A percentile compares a stretch with the other conserved stretches of the same genome.
Conservation (phyloP, 2,888 invertebrate species). For the Cheilosia urbana region DNA sequence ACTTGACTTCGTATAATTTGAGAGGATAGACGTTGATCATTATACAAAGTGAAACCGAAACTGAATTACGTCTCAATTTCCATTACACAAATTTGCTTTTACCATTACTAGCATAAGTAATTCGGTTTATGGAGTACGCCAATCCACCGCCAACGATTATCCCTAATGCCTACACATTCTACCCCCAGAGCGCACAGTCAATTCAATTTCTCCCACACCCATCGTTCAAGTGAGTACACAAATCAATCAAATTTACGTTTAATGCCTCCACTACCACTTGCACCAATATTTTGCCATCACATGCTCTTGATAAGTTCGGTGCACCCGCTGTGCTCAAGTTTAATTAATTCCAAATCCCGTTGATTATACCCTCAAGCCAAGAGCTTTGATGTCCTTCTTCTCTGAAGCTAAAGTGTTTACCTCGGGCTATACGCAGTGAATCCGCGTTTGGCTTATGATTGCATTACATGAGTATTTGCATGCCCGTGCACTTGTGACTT, state of each 20-base stretch:
- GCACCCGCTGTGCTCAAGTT: conserved; percentile 29
- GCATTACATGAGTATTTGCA: not conserved
- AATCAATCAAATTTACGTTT: conserved; percentile 19
- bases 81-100: no score
- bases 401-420: not conserved
- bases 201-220: not conserved
- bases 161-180: not conserved
- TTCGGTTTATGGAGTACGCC: no score
- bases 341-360: conserved; percentile 54
- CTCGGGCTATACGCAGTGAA: not conserved
- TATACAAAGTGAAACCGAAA: no score
- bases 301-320: conserved; percentile 21
- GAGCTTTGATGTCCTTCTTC: not conserved
- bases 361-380: conserved; percentile 41
- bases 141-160: not conserved
- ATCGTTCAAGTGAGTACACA: not conserved
- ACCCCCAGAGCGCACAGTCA: not conserved
- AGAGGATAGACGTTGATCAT: no score
- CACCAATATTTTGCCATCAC: not conserved
- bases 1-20: no score
- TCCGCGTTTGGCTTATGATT: not conserved
- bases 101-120: no score
- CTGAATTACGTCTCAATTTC: no score
- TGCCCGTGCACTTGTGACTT: not conserved
- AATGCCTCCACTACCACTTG: conserved; percentile 6